These are phyloP conservation scores for Drosophila miranda DNA, from an alignment of 1,140 invertebrate genomes.

Conservation along the genomic window DNA sequence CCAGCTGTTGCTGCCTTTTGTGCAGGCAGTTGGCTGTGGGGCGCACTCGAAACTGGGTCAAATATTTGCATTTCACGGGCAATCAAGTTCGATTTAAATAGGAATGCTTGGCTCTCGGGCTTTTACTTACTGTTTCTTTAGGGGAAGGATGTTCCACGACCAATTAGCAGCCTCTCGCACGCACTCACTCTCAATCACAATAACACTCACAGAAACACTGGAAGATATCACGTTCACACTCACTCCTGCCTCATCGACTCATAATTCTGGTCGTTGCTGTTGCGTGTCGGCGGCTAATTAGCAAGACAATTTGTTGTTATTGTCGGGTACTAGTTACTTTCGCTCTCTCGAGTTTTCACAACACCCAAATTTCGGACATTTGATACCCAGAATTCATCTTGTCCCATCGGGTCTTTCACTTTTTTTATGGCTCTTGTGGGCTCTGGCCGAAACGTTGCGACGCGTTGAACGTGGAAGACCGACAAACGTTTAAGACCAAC, in stretches of 20 bases:
- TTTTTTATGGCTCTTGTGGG: conserved; percentile 54
- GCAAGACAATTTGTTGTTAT: conserved; percentile 20
- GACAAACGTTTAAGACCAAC: conserved; percentile 60
- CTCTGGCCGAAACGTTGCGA: conserved; percentile 16
- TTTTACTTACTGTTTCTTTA: conserved; percentile 37
- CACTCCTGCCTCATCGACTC: conserved; percentile 33
- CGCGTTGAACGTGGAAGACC: conserved; percentile 55
- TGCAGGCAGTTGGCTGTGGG: conserved; percentile 10
- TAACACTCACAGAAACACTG: conserved; percentile 1
- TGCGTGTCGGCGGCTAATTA: conserved; percentile 65
- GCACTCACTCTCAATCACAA: conserved; percentile 2
- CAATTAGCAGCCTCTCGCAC: conserved; percentile 7
- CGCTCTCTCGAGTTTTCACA: conserved; percentile 54
- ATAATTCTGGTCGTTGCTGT: conserved; percentile 39
- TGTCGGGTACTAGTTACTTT: conserved; percentile 50
- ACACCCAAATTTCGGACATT: conserved; percentile 40
- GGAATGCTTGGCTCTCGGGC: background rate
- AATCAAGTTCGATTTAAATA: conserved; percentile 15
- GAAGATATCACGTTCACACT: background rate
- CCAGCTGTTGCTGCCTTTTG: conserved; percentile 47
- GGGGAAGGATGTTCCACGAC: background rate
- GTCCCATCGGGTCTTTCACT: conserved; percentile 65
- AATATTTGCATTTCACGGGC: conserved; percentile 56
- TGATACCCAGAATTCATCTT: conserved; percentile 67
- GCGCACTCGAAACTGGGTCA: conserved; percentile 59